Evolutionary conservation across 2,113 vertebrate genomes (phyloP), one percentile per base, ranked within the genome.

Genomic region (Chunga burmeisteri): DNA sequence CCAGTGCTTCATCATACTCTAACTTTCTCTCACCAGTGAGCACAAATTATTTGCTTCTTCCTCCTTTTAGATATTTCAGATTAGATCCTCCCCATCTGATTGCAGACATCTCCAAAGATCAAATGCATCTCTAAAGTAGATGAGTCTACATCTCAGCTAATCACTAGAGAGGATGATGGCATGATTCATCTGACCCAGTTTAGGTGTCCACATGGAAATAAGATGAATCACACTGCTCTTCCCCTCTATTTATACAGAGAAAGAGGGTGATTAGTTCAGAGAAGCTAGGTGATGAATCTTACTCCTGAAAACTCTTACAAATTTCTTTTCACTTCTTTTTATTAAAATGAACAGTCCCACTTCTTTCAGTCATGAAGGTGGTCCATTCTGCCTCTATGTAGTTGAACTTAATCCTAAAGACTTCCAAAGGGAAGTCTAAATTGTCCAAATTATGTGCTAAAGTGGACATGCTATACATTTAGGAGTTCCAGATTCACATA

Each of bases 151-250:
- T 68, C 36, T 65, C 27, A 85, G 16, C 46, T 88, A 72, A 91
- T 34, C 49, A 85, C 29, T 16, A 56, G 11, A 81, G 29, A 86
- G 14, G 47, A 86, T 72, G 32, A 58, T 67, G 74, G 20, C 19
- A 80, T 95, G 81, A 93, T 79, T 97, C 90, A 95, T 79, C 56
- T 75, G 58, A 90, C 36, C 38, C 74, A 85, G n/a, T 93, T 94
- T 85, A 88, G 68, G 49, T 82, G 78, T 96, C 94, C 94, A 90
- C 81, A 67, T 77, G 26, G 71, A 94, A 93, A 52, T 56, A 80
- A 52, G 40, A 90, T 79, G 70, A 94, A 94, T 90, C 74, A 95
- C 0, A 0, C 38, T 82, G 44, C 65, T 84, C 62, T 89, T 79
- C 86, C 77, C 52, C 25, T 79, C 44, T 86, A 20, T 78, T 91